phyloP scores from a whole-genome alignment of 2,797 vertebrate genomes.

The Hypotaenidia philippensis region DNA sequence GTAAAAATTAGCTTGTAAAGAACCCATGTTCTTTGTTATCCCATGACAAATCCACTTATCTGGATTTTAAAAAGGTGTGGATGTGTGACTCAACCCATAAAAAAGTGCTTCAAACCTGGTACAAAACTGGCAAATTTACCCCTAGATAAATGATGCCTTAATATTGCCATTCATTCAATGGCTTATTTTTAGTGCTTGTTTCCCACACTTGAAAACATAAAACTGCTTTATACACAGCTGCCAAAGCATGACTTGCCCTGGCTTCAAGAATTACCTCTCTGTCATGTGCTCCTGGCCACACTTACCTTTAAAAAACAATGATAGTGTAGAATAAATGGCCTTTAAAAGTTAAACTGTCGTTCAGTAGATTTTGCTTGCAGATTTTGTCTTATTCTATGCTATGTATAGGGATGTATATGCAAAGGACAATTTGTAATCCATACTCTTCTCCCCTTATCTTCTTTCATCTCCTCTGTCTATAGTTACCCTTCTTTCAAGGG shows the following conservation, averaged over 20 bases:
- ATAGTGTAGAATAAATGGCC: conserved; percentile 38
- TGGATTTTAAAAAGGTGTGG: background rate
- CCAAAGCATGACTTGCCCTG: background rate
- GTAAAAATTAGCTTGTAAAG: background rate
- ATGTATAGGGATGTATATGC: background rate
- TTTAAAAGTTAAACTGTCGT: conserved; percentile 59
- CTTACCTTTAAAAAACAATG: conserved; percentile 42
- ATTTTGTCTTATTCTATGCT: conserved; percentile 37
- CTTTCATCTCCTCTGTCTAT: background rate
- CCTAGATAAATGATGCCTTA: background rate
- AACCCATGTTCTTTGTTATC: background rate
- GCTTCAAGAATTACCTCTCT: background rate
- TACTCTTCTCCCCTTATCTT: background rate
- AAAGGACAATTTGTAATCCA: background rate
- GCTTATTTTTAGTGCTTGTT: background rate
- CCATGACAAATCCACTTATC: background rate
- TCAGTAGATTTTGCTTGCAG: conserved; percentile 34
- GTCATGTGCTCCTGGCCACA: background rate
- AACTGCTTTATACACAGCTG: background rate
- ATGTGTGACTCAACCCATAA: background rate
- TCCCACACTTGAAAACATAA: background rate
- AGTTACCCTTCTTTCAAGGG: background rate
- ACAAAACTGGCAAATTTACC: background rate
- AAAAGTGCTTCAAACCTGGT: background rate
- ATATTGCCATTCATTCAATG: background rate